Conservation (phyloP, 2,888 invertebrate genomes). For the Elmis aenea region DNA sequence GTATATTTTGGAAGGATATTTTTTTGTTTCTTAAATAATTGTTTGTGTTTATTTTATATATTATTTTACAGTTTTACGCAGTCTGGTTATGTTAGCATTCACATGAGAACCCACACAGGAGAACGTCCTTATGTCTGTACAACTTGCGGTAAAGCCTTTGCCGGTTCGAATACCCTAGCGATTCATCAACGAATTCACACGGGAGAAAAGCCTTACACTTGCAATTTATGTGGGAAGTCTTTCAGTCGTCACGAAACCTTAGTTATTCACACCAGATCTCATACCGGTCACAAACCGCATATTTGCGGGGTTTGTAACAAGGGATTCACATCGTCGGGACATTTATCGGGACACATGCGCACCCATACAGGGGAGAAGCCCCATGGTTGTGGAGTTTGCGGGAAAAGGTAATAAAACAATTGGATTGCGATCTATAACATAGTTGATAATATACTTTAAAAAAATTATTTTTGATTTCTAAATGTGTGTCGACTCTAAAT, state of each 20-base stretch:
- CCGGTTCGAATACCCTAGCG: conserved; percentile 44
- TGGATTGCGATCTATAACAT: not conserved
- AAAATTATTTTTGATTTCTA: not conserved
- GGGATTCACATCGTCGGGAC: conserved; percentile 44
- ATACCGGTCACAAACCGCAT: conserved; percentile 45
- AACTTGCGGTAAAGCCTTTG: conserved; percentile 47
- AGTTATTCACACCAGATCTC: conserved; percentile 43
- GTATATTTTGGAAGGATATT: not conserved
- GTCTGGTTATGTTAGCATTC: conserved; percentile 47
- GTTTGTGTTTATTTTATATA: conserved; percentile 16
- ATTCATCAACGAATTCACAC: conserved; percentile 46
- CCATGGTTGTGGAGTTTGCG: conserved; percentile 41
- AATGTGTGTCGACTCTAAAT: too few species aligned
- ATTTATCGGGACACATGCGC: conserved; percentile 44
- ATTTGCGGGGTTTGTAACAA: conserved; percentile 42
- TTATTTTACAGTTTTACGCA: conserved; percentile 49
- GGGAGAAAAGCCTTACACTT: conserved; percentile 45
- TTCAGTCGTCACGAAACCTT: conserved; percentile 45
- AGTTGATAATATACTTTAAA: not conserved
- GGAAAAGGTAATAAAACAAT: conserved; percentile 38
- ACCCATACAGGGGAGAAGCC: conserved; percentile 46
- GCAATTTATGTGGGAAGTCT: conserved; percentile 41
- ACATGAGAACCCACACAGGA: conserved; percentile 48
- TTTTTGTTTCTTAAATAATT: not conserved
- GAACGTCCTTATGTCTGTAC: conserved; percentile 45